These are phyloP conservation scores for Drosophila parthenogenetica DNA, from an alignment of 2,888 invertebrate species.

Conservation along the genomic window DNA sequence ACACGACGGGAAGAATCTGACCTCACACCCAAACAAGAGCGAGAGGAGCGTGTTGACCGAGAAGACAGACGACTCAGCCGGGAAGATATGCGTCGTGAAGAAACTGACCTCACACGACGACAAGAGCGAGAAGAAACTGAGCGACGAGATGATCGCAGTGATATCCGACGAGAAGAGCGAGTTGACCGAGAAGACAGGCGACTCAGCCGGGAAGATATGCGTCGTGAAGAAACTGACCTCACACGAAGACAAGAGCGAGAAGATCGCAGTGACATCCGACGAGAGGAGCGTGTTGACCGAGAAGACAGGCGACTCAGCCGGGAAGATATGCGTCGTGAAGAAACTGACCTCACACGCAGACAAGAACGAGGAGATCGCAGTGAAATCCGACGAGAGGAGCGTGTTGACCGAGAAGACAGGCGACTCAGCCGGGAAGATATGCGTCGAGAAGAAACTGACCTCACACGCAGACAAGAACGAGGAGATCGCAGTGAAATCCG, in stretches of 20 bases:
- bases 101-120: background rate
- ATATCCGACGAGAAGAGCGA: background rate
- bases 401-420: background rate
- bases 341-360: background rate
- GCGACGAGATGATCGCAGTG: background rate
- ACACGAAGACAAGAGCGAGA: constrained; percentile 3
- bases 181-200: background rate
- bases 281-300: background rate
- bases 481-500: too few species aligned
- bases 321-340: background rate
- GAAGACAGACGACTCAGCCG: too few species aligned
- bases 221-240: background rate
- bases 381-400: background rate
- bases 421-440: background rate
- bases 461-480: background rate
- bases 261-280: background rate
- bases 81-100: constrained; percentile 6
- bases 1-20: background rate
- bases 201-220: background rate
- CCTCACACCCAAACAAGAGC: background rate
- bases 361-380: background rate
- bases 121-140: background rate
- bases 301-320: background rate
- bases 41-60: too few species aligned
- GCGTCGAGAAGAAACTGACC: background rate